A percentile compares a stretch with the other conserved stretches of the same genome.
phyloP scores from a whole-genome alignment of 2,888 invertebrate genomes.

The Cheiracanthium punctorium region DNA sequence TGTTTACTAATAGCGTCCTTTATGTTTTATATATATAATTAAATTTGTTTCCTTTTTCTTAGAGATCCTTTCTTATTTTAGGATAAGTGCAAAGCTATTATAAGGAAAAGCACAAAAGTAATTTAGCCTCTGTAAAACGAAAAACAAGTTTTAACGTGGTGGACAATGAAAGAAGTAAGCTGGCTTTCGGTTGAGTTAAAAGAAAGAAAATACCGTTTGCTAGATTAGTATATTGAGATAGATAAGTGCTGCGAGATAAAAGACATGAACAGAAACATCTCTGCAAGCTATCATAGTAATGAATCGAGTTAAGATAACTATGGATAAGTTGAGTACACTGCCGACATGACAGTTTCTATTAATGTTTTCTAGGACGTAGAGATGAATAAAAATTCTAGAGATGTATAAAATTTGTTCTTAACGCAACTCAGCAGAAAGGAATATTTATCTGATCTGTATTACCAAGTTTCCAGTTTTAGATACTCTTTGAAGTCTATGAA shows the following conservation, averaged over 20 bases:
- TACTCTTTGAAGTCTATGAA: too few species aligned
- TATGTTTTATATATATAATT: too few species aligned
- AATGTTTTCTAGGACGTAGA: background rate
- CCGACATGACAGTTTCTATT: background rate
- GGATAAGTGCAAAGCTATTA: too few species aligned
- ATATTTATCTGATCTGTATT: too few species aligned
- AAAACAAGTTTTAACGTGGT: background rate
- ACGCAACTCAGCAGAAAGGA: too few species aligned
- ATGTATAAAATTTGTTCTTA: too few species aligned
- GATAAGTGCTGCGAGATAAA: slow-evolving; percentile 19
- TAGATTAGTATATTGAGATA: background rate
- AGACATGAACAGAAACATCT: background rate
- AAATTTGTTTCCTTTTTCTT: too few species aligned
- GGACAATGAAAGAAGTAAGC: background rate
- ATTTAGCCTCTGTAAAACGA: background rate
- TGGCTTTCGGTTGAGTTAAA: background rate
- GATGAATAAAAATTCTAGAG: too few species aligned
- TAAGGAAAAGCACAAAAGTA: background rate
- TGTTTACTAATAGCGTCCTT: too few species aligned
- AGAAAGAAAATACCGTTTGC: background rate
- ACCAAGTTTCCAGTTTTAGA: too few species aligned
- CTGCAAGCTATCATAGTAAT: slow-evolving; percentile 19
- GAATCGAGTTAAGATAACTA: slow-evolving; percentile 17
- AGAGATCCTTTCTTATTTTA: too few species aligned
- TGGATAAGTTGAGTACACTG: background rate